These are phyloP conservation scores for Micronycteris hirsuta DNA, from an alignment of 2,113 vertebrate species.

Conservation along the genomic window DNA sequence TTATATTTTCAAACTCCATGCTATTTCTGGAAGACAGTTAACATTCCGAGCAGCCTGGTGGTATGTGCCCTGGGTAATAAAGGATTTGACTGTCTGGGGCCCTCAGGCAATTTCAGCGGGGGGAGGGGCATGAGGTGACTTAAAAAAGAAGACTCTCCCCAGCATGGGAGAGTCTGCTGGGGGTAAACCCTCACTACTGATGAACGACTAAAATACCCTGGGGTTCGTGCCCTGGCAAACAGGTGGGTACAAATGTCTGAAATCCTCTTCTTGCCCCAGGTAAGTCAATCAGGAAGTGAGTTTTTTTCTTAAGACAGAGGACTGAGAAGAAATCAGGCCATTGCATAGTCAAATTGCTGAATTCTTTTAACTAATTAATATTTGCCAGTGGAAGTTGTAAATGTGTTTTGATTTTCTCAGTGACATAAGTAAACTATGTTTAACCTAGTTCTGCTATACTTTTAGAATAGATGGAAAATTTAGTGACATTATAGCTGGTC, in stretches of 20 bases:
- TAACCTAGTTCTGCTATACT: neutral
- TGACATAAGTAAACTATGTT: neutral
- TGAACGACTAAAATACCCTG: neutral
- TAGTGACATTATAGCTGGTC: neutral
- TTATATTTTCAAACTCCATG: neutral
- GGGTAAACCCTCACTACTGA: neutral
- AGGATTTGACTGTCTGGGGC: neutral
- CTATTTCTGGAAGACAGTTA: constrained; percentile 29
- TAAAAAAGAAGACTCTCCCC: neutral
- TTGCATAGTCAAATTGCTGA: neutral
- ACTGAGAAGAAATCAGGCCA: neutral
- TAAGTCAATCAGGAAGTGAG: neutral
- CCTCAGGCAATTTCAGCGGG: neutral
- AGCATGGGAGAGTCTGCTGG: neutral
- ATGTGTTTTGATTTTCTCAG: neutral
- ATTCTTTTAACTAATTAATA: neutral
- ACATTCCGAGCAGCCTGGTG: neutral
- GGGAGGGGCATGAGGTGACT: neutral
- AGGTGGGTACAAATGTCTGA: neutral
- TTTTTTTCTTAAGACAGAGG: neutral
- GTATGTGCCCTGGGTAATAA: neutral
- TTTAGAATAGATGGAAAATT: neutral
- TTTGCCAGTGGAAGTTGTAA: neutral
- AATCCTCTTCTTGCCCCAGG: neutral
- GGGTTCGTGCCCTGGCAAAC: neutral